Evolutionary conservation across 2,797 vertebrate genomes (phyloP), one percentile per base, ranked within the genome.

Genomic region (Sternarchorhynchus goeldii): DNA sequence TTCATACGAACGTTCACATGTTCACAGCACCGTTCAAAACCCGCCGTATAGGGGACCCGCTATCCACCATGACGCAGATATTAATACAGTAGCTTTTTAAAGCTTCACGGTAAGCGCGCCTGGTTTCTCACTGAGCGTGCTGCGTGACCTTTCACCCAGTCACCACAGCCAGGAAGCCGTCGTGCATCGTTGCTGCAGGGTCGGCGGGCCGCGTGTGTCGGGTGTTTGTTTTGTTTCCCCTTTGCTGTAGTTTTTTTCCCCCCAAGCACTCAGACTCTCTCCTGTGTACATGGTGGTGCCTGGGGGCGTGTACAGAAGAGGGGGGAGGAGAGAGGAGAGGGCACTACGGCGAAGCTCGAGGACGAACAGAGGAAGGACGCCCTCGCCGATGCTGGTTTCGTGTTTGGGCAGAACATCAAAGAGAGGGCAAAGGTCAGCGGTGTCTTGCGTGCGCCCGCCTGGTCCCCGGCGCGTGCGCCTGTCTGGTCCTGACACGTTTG

Each of bases 401-500:
- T 99, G 45, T 99, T 99, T 87, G 97, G 97, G 75, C 96, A 99
- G 81, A 99, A 99, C 91, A 93, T 99, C 86, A 94, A 96, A 91
- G 96, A 98, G 84, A 93, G 97, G 91, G 97, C 97, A 86, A 98
- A 99, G 96, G 97, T 99, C 21, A 53, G 80, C 50, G 0, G 32
- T 17, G 34, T 17, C 85, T 36, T 81, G 70, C 36, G 55, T 73
- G 79, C 10, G 55, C 55, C 6, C 36, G 25, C 78, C 3, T 25
- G 14, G 6, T 29, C 21, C 18, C 12, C 20, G 25, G 25, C 25
- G 70, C 36, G 55, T 73, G 78, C 10, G 55, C 55, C 6, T 53
- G 25, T 79, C 3, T 25, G 14, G 6, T 29, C 21, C 18, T 5
- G 25, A 25, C 25, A 25, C 20, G 14, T 62, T 3, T 57, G 6